Evolutionary conservation across 2,113 vertebrate genomes (phyloP).

Genomic region (Coregonus clupeaformis): DNA sequence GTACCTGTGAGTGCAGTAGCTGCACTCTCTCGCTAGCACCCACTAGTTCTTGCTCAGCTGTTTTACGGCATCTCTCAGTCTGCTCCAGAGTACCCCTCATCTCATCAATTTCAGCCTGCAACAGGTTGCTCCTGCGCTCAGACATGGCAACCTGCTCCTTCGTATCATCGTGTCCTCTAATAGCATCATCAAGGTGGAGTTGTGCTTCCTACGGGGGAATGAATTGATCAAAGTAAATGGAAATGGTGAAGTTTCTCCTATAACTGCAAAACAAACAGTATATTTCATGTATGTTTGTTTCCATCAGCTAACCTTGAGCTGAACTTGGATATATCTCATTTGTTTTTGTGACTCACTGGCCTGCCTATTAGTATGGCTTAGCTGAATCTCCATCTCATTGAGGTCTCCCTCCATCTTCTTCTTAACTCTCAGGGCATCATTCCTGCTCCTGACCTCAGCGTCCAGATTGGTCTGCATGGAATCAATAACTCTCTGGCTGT

Average conservation of each 20-base stretch:
- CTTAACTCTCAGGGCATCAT: conserved; percentile 48
- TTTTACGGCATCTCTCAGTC: no score
- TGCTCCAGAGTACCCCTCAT: no score
- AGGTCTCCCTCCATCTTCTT: conserved; percentile 57
- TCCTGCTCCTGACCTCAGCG: conserved; percentile 42
- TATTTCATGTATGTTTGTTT: no score
- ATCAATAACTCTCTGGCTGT: conserved; percentile 13
- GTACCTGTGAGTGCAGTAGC: conserved; percentile 59
- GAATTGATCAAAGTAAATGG: no score
- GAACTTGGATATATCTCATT: conserved; percentile 50
- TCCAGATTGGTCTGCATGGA: conserved; percentile 41
- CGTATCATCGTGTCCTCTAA: no score
- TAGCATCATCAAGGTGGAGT: no score
- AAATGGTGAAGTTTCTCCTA: background rate
- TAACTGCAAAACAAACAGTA: no score
- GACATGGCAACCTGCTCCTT: no score
- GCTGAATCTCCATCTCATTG: conserved; percentile 55
- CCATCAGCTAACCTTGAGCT: conserved; percentile 29
- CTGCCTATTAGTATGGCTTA: conserved; percentile 58
- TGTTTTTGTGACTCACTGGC: conserved; percentile 65
- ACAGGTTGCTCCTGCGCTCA: no score
- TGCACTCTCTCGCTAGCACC: conserved; percentile 43
- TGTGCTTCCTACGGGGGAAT: no score
- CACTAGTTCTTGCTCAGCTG: no score
- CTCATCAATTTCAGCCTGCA: no score